Conservation (phyloP, 1,140 invertebrate species). For the Drosophila ironensis region DNA sequence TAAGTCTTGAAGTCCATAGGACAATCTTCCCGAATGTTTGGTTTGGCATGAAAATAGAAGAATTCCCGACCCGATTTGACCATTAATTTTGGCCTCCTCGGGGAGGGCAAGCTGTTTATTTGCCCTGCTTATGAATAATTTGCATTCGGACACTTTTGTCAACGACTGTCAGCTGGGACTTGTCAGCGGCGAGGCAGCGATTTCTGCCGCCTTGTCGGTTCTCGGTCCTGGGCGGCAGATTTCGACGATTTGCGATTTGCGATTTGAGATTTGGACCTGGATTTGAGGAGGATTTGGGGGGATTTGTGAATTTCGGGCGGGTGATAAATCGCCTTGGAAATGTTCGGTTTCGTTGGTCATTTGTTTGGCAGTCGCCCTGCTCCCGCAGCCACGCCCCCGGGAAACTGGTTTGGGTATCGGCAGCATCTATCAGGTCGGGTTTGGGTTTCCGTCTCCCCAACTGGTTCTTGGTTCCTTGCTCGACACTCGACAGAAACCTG, state of each 20-base stretch:
- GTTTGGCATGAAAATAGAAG: too few relatives aligned
- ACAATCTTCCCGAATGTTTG: too few relatives aligned
- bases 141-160: constrained; percentile 34
- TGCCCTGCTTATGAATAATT: constrained; percentile 38
- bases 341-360: constrained; percentile 16
- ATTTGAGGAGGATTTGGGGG: background rate
- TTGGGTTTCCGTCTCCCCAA: constrained; percentile 26
- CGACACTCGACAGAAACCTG: constrained; percentile 9
- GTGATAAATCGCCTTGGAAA: constrained; percentile 34
- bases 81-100: constrained; percentile 18
- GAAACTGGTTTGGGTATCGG: constrained; percentile 25
- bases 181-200: background rate
- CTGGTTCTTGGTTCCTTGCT: background rate
- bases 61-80: constrained; percentile 8
- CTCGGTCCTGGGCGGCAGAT: background rate
- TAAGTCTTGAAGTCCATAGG: too few relatives aligned
- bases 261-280: too few relatives aligned
- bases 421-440: constrained; percentile 38
- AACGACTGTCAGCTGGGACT: constrained; percentile 15
- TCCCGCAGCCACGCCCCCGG: constrained; percentile 1
- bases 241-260: background rate
- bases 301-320: constrained; percentile 5
- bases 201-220: too few relatives aligned
- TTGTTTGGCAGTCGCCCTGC: constrained; percentile 4
- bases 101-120: constrained; percentile 25